Conservation (phyloP, 2,797 vertebrate genomes). For the Macropodus opercularis region DNA sequence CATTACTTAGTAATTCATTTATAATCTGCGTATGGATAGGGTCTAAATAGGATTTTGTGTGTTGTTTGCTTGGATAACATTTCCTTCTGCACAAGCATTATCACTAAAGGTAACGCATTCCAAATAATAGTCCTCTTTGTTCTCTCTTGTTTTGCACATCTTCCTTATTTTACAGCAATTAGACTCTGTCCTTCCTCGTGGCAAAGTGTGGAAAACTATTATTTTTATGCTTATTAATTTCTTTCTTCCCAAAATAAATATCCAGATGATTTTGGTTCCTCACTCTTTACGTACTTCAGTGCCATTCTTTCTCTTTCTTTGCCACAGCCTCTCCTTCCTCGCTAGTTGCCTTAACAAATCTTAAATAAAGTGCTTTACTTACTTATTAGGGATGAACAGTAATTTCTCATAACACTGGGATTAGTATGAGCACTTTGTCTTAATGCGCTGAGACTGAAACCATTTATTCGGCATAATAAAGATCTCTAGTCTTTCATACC, state of each 20-base stretch:
- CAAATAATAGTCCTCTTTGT: slow-evolving; percentile 41
- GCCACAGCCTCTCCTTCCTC: neutral
- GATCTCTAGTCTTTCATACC: too few species aligned
- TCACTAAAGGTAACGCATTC: slow-evolving; percentile 53
- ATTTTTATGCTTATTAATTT: slow-evolving; percentile 76
- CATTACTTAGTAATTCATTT: neutral
- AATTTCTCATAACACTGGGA: slow-evolving; percentile 10
- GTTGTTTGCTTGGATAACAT: slow-evolving; percentile 5
- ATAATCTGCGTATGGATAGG: neutral
- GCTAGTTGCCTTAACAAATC: neutral
- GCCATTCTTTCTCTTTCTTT: neutral
- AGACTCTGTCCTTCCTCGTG: slow-evolving; percentile 57
- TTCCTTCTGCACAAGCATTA: slow-evolving; percentile 38
- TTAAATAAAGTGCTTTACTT: slow-evolving; percentile 45
- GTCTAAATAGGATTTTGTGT: too few species aligned
- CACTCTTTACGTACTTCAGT: slow-evolving; percentile 38
- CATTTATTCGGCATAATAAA: too few species aligned
- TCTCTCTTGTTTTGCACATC: slow-evolving; percentile 29
- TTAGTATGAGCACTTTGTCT: slow-evolving; percentile 6
- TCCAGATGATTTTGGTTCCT: slow-evolving; percentile 60
- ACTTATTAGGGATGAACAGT: slow-evolving; percentile 49
- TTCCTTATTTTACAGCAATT: slow-evolving; percentile 59
- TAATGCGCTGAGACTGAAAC: neutral
- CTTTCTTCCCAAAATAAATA: slow-evolving; percentile 72
- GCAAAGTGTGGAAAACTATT: slow-evolving; percentile 63